Conservation (phyloP, 2,113 vertebrate genomes). For the Phrynosoma blainvillii region DNA sequence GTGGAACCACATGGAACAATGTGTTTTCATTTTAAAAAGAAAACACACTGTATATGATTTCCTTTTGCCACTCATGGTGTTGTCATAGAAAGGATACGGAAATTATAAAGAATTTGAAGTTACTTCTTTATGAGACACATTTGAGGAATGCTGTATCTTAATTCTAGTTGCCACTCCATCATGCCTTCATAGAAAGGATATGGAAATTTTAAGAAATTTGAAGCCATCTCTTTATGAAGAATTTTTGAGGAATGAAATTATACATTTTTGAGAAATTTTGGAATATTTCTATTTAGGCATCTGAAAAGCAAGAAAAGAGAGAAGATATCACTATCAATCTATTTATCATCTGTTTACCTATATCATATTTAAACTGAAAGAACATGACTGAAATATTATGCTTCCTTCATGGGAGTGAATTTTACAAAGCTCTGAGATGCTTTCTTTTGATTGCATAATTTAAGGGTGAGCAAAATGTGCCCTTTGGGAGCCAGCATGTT, state of each 20-base stretch:
- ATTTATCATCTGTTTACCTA: too few species aligned
- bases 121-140: too few species aligned
- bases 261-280: neutral
- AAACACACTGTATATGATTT: neutral
- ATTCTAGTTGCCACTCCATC: neutral
- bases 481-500: too few species aligned
- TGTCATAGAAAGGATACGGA: too few species aligned
- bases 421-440: neutral
- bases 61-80: neutral
- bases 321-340: neutral
- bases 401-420: neutral
- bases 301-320: neutral
- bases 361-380: neutral
- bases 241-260: neutral
- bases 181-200: neutral
- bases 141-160: too few species aligned
- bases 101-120: too few species aligned
- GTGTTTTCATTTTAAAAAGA: constrained; percentile 5
- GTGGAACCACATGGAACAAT: neutral
- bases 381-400: neutral
- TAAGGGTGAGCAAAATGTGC: too few species aligned
- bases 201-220: neutral
- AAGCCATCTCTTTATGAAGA: neutral
- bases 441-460: neutral
- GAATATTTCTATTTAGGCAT: neutral